Evolutionary conservation across 2,888 invertebrate species (phyloP).

Genomic region (Mythimna ferrago): DNA sequence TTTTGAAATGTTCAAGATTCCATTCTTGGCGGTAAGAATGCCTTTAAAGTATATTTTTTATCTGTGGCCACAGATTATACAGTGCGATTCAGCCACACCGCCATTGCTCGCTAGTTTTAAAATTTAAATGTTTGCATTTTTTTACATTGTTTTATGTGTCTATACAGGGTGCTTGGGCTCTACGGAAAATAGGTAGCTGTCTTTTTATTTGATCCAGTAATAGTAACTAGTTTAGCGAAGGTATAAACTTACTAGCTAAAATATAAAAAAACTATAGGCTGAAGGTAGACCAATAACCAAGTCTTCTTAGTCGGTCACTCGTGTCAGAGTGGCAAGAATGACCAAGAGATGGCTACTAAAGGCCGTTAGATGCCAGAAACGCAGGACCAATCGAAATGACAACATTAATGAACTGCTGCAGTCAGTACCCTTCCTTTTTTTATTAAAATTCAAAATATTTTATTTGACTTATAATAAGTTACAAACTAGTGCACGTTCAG

Average conservation of each 20-base stretch:
- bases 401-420: too few species aligned
- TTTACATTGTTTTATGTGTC: not conserved
- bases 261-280: not conserved
- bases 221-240: not conserved
- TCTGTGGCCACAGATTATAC: conserved; percentile 49
- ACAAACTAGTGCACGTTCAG: too few species aligned
- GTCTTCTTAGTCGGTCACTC: too few species aligned
- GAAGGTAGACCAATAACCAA: not conserved
- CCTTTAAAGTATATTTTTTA: conserved; percentile 54
- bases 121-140: conserved; percentile 45
- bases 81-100: conserved; percentile 37
- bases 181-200: too few species aligned
- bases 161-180: conserved; percentile 3
- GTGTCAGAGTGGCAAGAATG: not conserved
- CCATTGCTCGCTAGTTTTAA: conserved; percentile 47
- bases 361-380: too few species aligned
- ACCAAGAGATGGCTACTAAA: not conserved
- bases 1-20: conserved; percentile 54
- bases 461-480: too few species aligned
- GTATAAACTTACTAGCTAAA: not conserved
- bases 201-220: not conserved
- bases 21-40: conserved; percentile 52
- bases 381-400: too few species aligned
- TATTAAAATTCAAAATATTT: too few species aligned
- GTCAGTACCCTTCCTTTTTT: too few species aligned